A percentile compares a stretch with the other conserved stretches of the same genome.
phyloP scores from a whole-genome alignment of 2,113 vertebrate species.

The Tyrannus savana region DNA sequence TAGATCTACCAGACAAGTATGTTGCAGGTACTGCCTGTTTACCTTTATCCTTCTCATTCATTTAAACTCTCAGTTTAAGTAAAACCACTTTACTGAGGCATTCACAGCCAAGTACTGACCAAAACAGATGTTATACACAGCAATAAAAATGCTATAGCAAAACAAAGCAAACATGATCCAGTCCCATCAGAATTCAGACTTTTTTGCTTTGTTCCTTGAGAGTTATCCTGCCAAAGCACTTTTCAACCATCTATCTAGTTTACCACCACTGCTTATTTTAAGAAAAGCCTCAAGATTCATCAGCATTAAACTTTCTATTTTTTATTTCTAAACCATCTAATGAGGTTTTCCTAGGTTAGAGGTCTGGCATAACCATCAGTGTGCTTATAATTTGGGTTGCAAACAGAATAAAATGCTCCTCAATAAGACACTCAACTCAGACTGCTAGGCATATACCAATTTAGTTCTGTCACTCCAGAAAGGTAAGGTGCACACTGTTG shows the following conservation, averaged over 20 bases:
- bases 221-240: background rate
- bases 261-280: background rate
- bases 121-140: background rate
- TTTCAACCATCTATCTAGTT: background rate
- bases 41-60: background rate
- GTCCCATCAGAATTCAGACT: background rate
- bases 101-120: background rate
- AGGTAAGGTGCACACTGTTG: background rate
- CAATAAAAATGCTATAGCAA: background rate
- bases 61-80: background rate
- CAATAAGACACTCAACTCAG: background rate
- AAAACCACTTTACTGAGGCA: background rate
- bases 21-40: background rate
- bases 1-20: background rate
- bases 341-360: background rate
- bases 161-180: background rate
- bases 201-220: background rate
- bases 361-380: background rate
- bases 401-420: background rate
- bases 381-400: background rate
- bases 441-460: background rate
- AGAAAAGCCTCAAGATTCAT: background rate
- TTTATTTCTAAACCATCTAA: background rate
- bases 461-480: background rate
- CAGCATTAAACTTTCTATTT: background rate